Base-by-base conservation (phyloP, 2,113 vertebrate species). In the Nesoenas mayeri region DNA sequence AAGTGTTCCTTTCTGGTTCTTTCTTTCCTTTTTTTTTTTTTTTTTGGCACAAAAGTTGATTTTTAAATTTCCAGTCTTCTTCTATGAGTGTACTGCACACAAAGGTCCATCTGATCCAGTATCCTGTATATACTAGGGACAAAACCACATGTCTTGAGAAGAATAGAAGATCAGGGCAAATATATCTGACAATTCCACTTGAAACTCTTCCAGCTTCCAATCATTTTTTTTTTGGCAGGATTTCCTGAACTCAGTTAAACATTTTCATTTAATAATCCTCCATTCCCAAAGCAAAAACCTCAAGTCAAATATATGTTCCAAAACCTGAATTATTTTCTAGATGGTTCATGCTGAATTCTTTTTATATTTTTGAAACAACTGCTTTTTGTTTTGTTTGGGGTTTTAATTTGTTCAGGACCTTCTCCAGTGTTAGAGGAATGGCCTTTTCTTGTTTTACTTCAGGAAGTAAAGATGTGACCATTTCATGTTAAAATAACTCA, bases 81-180 rank as follows among this genome's bases (percentile, higher is more conserved):
- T 48, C 11, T 7, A 7, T 22, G 10, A 78, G 2, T 21, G 1
- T 42, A 38, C 60, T 1, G 0, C 28, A 26, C 15, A 32, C 5
- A 19, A 62, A 36, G 8, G 7, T 53, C 11, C 6, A 47, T 56
- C 32, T 69, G 17, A 29, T 69, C 47, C 40, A 9, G 22, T n/a
- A 11, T 51, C 32, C 25, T 72, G 2, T 40, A 26, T 29, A 8
- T 60, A 24, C 38, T 60, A 19, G 31, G 21, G 21, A 42, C 7
- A 66, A 81, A 78, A 9, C 8, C 12, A 51, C 2, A 3, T 1
- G 15, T 47, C 3, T 69, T 56, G 16, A 21, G 54, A 80, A 71
- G 34, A 80, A 69, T 7, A 34, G 50, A 64, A 78, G 14, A 50
- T 72, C 31, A 47, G 24, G 42, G 11, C 8, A 71, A 67, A 53